These are phyloP conservation scores for Eptesicus fuscus DNA, from an alignment of 2,113 vertebrate species.

Conservation along the genomic window DNA sequence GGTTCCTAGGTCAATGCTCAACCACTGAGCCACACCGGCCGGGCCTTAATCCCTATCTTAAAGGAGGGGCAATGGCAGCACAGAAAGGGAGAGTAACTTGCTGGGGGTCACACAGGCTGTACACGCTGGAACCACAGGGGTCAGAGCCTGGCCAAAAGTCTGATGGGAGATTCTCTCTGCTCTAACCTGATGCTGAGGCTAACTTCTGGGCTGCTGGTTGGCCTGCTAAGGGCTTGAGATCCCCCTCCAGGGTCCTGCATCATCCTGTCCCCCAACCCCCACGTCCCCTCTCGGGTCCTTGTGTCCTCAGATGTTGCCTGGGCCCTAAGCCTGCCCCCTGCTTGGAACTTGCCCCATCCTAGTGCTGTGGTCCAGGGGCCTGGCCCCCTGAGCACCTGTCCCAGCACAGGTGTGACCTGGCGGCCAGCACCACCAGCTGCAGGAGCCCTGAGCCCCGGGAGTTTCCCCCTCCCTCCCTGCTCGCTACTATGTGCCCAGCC, in stretches of 20 bases:
- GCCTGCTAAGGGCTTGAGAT: not conserved
- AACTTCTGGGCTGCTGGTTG: not conserved
- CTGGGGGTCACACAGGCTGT: not conserved
- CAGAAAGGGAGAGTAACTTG: not conserved
- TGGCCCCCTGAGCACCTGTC: not conserved
- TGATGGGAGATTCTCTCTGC: not conserved
- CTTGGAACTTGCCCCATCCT: not conserved
- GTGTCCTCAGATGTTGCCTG: not conserved
- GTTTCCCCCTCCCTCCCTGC: not conserved
- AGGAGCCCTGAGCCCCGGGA: not conserved
- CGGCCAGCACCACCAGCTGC: not conserved
- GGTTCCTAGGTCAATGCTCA: too few relatives aligned
- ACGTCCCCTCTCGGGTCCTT: too few relatives aligned
- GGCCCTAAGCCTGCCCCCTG: not conserved
- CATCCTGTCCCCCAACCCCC: too few relatives aligned
- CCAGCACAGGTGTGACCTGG: not conserved
- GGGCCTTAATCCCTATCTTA: not conserved
- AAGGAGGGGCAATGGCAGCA: not conserved
- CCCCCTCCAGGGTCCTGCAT: not conserved
- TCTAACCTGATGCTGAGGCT: not conserved
- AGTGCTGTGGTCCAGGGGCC: not conserved
- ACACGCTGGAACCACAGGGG: not conserved
- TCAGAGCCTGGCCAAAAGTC: not conserved
- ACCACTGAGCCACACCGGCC: too few relatives aligned
- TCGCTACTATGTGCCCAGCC: rapidly evolving